phyloP scores from a whole-genome alignment of 2,113 vertebrate species.

The Melanocharis versteri region DNA sequence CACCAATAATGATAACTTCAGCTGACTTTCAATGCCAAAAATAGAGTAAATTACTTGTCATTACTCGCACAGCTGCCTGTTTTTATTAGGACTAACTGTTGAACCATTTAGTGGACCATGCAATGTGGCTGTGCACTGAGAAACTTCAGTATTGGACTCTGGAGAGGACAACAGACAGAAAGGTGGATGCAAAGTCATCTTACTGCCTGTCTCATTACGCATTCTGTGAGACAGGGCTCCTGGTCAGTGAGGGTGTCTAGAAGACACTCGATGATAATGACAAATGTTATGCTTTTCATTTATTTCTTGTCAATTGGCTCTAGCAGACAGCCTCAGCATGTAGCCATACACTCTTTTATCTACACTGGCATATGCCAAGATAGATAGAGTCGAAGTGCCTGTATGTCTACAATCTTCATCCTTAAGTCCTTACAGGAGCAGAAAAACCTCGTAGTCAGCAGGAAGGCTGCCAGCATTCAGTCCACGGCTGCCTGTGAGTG shows the following conservation, averaged over 20 bases:
- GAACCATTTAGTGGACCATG: not conserved
- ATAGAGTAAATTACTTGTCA: not conserved
- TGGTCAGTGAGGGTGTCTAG: not conserved
- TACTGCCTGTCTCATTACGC: not conserved
- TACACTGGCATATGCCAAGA: constrained; percentile 61
- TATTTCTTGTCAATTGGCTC: not conserved
- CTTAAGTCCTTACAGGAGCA: constrained; percentile 33
- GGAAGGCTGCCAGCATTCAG: not conserved
- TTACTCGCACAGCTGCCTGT: not conserved
- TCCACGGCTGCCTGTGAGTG: not conserved
- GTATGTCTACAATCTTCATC: constrained; percentile 19
- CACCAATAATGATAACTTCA: not conserved
- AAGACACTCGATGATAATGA: not conserved
- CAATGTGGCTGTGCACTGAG: not conserved
- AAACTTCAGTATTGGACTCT: not conserved
- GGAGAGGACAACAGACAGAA: not conserved
- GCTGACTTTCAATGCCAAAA: not conserved
- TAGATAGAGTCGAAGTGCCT: constrained; percentile 16
- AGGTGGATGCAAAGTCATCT: not conserved
- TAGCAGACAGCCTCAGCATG: not conserved
- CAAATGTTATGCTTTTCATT: not conserved
- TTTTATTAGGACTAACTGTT: not conserved
- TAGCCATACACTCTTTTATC: constrained; percentile 26
- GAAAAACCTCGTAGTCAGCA: constrained; percentile 39
- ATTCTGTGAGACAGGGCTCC: not conserved